Evolutionary conservation across 2,888 invertebrate species (phyloP).

Genomic region (Drosophila kanekoi): DNA sequence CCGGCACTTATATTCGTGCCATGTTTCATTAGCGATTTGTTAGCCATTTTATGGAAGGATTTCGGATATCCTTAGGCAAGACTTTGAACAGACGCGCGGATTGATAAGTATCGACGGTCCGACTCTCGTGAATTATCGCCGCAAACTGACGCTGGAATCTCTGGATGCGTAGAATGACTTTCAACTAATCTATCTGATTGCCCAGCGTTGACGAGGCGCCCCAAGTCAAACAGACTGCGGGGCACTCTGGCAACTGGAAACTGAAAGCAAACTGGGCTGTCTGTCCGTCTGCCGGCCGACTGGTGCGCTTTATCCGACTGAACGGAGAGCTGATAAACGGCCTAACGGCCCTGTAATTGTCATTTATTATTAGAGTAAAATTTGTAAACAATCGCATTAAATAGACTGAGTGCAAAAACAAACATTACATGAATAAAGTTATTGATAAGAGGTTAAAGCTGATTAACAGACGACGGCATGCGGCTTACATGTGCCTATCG

Average conservation of each 20-base stretch:
- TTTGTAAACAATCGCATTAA: constrained; percentile 53
- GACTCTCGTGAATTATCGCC: constrained; percentile 38
- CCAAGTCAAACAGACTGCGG: constrained; percentile 32
- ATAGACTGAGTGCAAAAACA: constrained; percentile 25
- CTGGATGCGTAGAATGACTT: constrained; percentile 17
- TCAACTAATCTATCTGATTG: constrained; percentile 31
- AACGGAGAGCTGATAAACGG: constrained; percentile 50
- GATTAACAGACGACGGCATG: constrained; percentile 17
- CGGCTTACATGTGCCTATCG: not conserved
- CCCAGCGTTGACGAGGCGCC: constrained; percentile 37
- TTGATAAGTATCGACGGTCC: constrained; percentile 31
- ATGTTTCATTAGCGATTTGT: constrained; percentile 52
- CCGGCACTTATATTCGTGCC: constrained; percentile 64
- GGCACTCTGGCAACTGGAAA: not conserved
- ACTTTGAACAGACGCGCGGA: not conserved
- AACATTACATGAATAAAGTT: constrained; percentile 7
- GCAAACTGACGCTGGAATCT: constrained; percentile 49
- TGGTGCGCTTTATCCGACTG: constrained; percentile 25
- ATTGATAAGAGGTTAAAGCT: constrained; percentile 61
- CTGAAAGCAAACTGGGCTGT: not conserved
- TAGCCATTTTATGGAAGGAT: constrained; percentile 58
- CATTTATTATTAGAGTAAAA: constrained; percentile 44
- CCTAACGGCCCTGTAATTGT: constrained; percentile 12
- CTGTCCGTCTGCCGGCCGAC: constrained; percentile 1
- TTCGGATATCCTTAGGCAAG: not conserved